These are phyloP conservation scores for Drosophila conformis DNA, from an alignment of 2,888 invertebrate species.

Conservation along the genomic window DNA sequence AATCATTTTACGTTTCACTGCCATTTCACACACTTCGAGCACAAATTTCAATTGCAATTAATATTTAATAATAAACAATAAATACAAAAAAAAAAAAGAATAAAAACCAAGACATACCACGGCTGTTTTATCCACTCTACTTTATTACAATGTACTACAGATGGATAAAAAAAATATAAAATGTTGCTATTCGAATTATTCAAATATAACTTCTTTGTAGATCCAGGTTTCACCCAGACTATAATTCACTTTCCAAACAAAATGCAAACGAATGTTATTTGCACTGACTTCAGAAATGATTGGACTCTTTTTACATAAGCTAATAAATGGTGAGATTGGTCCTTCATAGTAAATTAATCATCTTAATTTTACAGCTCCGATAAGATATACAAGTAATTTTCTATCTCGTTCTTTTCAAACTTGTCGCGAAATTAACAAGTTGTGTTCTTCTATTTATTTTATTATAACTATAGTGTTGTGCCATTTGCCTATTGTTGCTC, in stretches of 20 bases:
- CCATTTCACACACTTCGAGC: slow-evolving; percentile 56
- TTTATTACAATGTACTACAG: neutral
- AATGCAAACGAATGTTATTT: neutral
- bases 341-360: too few species aligned
- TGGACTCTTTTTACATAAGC: neutral
- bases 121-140: neutral
- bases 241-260: neutral
- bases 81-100: slow-evolving; percentile 7
- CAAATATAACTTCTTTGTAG: neutral
- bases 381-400: neutral
- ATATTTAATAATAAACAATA: slow-evolving; percentile 69
- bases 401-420: neutral
- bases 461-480: neutral
- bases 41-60: slow-evolving; percentile 64
- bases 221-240: neutral
- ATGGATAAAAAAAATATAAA: neutral
- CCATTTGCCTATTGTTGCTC: neutral
- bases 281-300: neutral
- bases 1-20: slow-evolving; percentile 55
- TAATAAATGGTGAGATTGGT: too few species aligned
- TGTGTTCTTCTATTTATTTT: neutral
- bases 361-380: neutral
- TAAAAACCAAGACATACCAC: slow-evolving; percentile 2
- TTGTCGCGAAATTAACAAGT: neutral
- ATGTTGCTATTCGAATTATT: neutral